Conservation (phyloP, 2,113 vertebrate species). For the Donacobius atricapilla region DNA sequence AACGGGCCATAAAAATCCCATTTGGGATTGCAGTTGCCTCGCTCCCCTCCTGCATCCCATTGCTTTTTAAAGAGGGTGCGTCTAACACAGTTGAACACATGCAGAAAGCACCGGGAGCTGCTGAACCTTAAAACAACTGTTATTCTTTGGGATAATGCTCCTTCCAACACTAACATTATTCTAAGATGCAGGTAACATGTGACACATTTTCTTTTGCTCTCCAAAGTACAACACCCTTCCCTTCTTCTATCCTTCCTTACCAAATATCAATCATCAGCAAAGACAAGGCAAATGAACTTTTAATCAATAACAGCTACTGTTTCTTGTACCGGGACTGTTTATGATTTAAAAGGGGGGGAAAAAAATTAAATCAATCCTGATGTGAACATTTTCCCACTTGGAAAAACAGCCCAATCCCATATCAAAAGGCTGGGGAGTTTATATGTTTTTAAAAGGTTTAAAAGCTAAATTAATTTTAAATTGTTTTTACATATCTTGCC, state of each 20-base stretch:
- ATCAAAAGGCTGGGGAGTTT: constrained; percentile 52
- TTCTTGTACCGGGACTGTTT: constrained; percentile 77
- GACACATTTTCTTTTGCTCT: constrained; percentile 52
- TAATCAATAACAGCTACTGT: constrained; percentile 82
- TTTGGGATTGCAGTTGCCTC: constrained; percentile 41
- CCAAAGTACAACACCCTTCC: constrained; percentile 58
- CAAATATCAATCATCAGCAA: constrained; percentile 74
- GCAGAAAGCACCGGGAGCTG: neutral
- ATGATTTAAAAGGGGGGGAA: constrained; percentile 72
- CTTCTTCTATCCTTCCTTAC: constrained; percentile 56
- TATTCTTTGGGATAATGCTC: neutral
- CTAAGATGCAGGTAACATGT: constrained; percentile 70
- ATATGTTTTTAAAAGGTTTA: constrained; percentile 59
- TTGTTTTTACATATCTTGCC: constrained; percentile 60
- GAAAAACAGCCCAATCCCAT: constrained; percentile 61
- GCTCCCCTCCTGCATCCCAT: constrained; percentile 4
- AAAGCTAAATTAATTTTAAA: constrained; percentile 67
- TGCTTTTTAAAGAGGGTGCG: constrained; percentile 1
- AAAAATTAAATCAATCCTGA: constrained; percentile 76
- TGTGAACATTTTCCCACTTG: constrained; percentile 73
- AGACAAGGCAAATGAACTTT: constrained; percentile 77
- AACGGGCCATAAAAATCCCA: constrained; percentile 58
- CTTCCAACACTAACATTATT: constrained; percentile 65
- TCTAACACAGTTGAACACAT: neutral
- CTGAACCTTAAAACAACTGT: constrained; percentile 55